Conservation (phyloP, 2,113 vertebrate genomes). For the Tenebrosternarchus preto region DNA sequence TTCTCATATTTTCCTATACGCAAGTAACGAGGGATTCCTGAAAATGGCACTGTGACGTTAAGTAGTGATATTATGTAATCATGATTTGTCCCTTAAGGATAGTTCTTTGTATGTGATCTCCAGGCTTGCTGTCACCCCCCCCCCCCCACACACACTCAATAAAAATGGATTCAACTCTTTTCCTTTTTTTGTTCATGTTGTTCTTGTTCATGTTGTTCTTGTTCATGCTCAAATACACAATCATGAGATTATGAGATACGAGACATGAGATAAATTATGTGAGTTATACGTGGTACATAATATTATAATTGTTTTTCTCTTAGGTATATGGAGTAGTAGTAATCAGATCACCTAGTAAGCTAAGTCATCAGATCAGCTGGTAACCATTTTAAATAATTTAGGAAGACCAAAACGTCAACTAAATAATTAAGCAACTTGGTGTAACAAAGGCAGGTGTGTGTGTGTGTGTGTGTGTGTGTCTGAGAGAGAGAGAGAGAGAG, state of each 20-base stretch:
- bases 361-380: constrained; percentile 48
- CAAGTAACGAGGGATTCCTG: neutral
- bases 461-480: constrained; percentile 30
- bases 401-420: constrained; percentile 63
- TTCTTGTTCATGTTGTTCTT: neutral
- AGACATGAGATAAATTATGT: neutral
- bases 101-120: neutral
- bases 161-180: neutral
- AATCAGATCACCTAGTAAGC: constrained; percentile 44
- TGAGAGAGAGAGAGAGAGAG: neutral
- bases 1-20: neutral
- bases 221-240: no score
- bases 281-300: neutral
- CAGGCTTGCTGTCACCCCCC: neutral
- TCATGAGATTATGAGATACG: neutral
- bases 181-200: neutral
- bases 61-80: neutral
- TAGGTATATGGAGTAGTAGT: constrained; percentile 40
- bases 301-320: constrained; percentile 19
- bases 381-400: constrained; percentile 66
- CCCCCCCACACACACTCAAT: no score
- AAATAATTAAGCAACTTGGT: constrained; percentile 62
- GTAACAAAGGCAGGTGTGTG: constrained; percentile 56
- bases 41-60: neutral
- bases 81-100: neutral